Conservation (phyloP, 2,888 invertebrate genomes). For the Aphrophora alni region DNA sequence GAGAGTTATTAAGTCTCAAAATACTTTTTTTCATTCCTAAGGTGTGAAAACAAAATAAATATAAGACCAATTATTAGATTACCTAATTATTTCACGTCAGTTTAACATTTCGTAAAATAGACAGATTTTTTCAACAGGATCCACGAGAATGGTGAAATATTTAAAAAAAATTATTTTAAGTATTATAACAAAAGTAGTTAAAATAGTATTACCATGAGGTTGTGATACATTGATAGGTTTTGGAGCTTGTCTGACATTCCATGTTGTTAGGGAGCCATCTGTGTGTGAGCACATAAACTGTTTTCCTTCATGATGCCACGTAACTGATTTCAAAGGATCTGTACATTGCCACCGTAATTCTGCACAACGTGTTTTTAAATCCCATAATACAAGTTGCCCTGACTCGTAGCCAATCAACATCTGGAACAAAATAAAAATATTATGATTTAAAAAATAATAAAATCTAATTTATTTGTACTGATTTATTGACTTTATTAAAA, state of each 20-base stretch:
- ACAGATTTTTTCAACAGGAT: no score
- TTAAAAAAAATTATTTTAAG: no score
- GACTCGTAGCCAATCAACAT: conserved; percentile 95
- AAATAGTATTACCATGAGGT: conserved; percentile 96
- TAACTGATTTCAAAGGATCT: conserved; percentile 82
- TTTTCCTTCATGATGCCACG: conserved; percentile 98
- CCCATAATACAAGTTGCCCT: conserved; percentile 96
- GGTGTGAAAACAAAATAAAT: no score
- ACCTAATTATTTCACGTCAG: no score
- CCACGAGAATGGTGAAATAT: no score
- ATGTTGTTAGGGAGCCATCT: conserved; percentile 95
- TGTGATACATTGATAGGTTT: conserved; percentile 83
- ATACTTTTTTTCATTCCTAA: no score
- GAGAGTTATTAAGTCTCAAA: no score
- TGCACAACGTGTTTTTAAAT: conserved; percentile 83
- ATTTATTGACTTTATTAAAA: no score
- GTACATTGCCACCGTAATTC: conserved; percentile 83
- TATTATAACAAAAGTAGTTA: no score
- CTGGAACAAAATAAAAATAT: conserved; percentile 62
- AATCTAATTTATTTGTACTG: not conserved
- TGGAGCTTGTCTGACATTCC: conserved; percentile 79
- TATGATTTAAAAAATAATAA: not conserved
- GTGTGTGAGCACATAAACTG: conserved; percentile 95
- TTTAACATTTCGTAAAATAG: no score
- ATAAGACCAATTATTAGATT: no score